Percentiles rank a stretch among this genome's conserved stretches.
Evolutionary conservation across 1,140 invertebrate genomes (phyloP).

Genomic region (Metopolophium dirhodum): DNA sequence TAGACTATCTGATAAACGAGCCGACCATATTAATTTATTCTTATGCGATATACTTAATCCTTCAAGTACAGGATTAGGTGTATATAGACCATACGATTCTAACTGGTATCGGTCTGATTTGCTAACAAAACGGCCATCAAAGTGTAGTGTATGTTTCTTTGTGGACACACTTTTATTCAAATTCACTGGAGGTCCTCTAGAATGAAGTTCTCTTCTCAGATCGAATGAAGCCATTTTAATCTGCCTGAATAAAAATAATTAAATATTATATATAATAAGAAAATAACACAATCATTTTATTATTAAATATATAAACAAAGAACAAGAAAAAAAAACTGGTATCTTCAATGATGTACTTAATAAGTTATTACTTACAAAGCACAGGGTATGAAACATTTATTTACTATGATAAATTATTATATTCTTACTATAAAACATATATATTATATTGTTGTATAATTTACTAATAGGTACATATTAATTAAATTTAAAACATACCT

Average conservation of each 20-base stretch:
- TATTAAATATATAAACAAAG: not conserved
- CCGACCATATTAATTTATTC: slow-evolving; percentile 49
- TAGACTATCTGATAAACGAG: slow-evolving; percentile 69
- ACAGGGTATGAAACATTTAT: not conserved
- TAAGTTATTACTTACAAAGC: too few relatives aligned
- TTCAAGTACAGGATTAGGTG: slow-evolving; percentile 51
- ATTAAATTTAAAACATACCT: not conserved
- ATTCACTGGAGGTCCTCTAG: slow-evolving; percentile 39
- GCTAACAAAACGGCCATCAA: slow-evolving; percentile 54
- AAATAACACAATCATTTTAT: not conserved
- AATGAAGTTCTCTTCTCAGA: slow-evolving; percentile 48
- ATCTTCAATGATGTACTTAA: too few relatives aligned
- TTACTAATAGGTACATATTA: not conserved
- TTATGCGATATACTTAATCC: slow-evolving; percentile 43
- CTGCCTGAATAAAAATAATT: not conserved
- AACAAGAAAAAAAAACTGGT: not conserved
- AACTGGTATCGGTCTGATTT: slow-evolving; percentile 55
- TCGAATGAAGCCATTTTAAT: slow-evolving; percentile 46
- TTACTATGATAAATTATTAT: not conserved
- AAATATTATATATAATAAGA: not conserved
- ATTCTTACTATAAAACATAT: not conserved
- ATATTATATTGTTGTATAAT: not conserved
- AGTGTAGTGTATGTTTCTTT: slow-evolving; percentile 49
- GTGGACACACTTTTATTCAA: slow-evolving; percentile 25
- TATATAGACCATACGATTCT: slow-evolving; percentile 50